Evolutionary conservation across 2,797 vertebrate genomes (phyloP), one percentile per base, ranked within the genome.

Genomic region (Rhynchotus rufescens): DNA sequence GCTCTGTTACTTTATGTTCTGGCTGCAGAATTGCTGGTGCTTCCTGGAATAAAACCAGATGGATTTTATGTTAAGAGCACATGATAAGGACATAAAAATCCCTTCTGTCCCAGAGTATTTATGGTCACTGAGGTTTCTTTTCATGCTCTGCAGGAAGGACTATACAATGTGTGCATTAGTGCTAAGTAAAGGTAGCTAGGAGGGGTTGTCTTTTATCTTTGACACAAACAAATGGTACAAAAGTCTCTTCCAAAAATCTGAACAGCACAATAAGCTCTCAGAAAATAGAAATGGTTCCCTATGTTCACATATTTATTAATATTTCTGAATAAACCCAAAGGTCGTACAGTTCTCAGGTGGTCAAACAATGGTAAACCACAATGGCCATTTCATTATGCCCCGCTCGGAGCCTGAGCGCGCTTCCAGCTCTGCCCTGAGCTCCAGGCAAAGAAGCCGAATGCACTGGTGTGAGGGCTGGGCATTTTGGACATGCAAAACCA

Each of bases 331-430:
- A 80, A 90, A 69, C 60, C 75, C 34, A 87, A 68, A 94, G 92
- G 89, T 85, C 84, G 23, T 83, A 15, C 42, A 83, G 93, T 95
- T 95, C 95, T 94, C 84, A 90, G 80, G 60, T 74, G 40, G n/a
- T 52, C 64, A 67, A 76, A 95, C 90, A 95, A 93, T 87, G 62
- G 51, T 78, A 26, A 40, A 25, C 73, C 32, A 69, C 80, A 83
- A 44, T 60, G 8, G 8, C 74, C 65, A 38, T 85, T 95, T 93
- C 89, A 83, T 89, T 82, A 19, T 49, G 59, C 74, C 32, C 66
- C 61, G 30, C 61, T 13, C 26, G 36, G 59, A 61, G 16, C 22
- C 38, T 80, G 36, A 86, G 47, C 28, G 30, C 9, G 12, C 20
- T 88, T 90, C 84, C 59, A 80, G 61, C 40, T 90, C 88, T 22